Base-by-base conservation (phyloP, 2,888 invertebrate species). In the Hirtodrosophila duncani region DNA sequence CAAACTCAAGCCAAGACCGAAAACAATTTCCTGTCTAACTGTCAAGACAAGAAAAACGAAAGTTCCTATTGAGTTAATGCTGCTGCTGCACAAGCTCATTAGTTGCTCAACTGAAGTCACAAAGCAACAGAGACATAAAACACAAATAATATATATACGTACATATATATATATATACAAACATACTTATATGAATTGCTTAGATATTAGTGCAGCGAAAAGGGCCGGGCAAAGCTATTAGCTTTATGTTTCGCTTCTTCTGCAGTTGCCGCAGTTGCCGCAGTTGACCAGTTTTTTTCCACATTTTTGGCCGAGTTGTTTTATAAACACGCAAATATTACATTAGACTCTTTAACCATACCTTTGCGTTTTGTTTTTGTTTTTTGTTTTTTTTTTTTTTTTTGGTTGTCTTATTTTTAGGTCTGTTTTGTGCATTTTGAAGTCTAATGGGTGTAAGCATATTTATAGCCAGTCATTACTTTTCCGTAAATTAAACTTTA, bases 401-500 rank as follows among this genome's bases (percentile, higher is more conserved):
- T 63, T 64, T 58, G 56, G 38, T 26, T 46, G 31, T 16, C 11
- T 8, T 57, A 59, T 64, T 58, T 53, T 34, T 26, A 26, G 42
- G 42, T 36, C 27, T 29, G 31, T 41, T 10, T 31, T 52, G 37
- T 42, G 21, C 37, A 17, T 39, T 37, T 43, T 30, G 17, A 18
- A 27, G 68, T 41, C 36, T 72, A 72, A 72, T 81, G 81, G 79
- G 53, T 62, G 75, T 61, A 68, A 68, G 81, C 51, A 55, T 69
- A 81, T 72, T 72, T 81, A 72, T 60, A 59, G 81, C 51, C 79
- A 79, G 74, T 81, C 82, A 75, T 81, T 81, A 74, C 67, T 55
- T 67, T 70, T 67, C 61, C 61, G 77, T 71, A 81, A 79, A 81
- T 75, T 79, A 71, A 79, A 52, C 64, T 80, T 80, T 74, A 80